Percentiles rank a stretch among this genome's conserved stretches.
These are phyloP conservation scores for Abramis brama DNA, from an alignment of 2,113 vertebrate genomes.

Conservation along the genomic window DNA sequence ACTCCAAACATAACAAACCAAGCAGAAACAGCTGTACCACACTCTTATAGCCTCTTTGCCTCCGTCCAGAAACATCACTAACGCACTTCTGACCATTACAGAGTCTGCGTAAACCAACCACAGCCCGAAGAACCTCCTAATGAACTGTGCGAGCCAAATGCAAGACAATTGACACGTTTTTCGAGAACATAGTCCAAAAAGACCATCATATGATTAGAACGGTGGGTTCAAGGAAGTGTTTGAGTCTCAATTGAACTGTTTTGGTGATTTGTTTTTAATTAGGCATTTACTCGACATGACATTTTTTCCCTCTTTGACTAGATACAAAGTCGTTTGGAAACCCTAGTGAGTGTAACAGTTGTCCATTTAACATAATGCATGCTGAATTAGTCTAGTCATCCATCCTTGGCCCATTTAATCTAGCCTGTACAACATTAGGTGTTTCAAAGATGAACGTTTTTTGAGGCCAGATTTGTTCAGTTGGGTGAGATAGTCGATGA, in stretches of 20 bases:
- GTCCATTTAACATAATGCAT: slow-evolving; percentile 41
- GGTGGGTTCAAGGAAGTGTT: slow-evolving; percentile 35
- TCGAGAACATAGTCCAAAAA: neutral
- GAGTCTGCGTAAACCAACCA: slow-evolving; percentile 31
- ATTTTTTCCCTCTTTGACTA: slow-evolving; percentile 14
- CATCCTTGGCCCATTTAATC: slow-evolving; percentile 53
- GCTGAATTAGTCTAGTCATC: slow-evolving; percentile 49
- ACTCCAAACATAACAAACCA: slow-evolving; percentile 48
- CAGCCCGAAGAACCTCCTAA: slow-evolving; percentile 48
- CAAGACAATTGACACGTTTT: slow-evolving; percentile 13
- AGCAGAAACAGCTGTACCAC: slow-evolving; percentile 48
- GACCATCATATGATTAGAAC: neutral
- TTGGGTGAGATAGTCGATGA: slow-evolving; percentile 35
- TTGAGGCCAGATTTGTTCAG: slow-evolving; percentile 37
- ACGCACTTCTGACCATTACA: slow-evolving; percentile 34
- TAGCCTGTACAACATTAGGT: slow-evolving; percentile 40
- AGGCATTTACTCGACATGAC: slow-evolving; percentile 43
- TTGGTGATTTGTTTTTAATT: slow-evolving; percentile 51
- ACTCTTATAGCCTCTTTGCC: slow-evolving; percentile 10
- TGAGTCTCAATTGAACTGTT: slow-evolving; percentile 35
- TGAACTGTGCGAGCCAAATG: slow-evolving; percentile 44
- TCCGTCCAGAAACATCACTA: slow-evolving; percentile 35
- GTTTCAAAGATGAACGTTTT: slow-evolving; percentile 36
- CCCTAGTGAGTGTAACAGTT: slow-evolving; percentile 36
- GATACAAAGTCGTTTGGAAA: slow-evolving; percentile 4